A percentile compares a stretch with the other conserved stretches of the same genome.
Evolutionary conservation across 2,113 vertebrate genomes (phyloP).

Genomic region (Mormyrus lacerda): DNA sequence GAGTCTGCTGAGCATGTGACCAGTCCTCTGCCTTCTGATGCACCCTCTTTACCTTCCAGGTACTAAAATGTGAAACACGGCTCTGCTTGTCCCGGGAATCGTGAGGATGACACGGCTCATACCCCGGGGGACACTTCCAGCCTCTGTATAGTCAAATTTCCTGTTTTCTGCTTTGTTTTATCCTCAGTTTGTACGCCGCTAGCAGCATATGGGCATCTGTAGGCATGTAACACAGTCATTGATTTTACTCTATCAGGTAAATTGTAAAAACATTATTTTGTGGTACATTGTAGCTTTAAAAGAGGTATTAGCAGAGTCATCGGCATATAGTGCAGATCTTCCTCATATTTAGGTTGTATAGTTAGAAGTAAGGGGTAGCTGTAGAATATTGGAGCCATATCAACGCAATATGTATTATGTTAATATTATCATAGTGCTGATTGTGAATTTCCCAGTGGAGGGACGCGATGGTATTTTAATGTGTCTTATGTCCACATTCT

Average conservation of each 20-base stretch:
- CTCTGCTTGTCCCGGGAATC: background rate
- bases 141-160: conserved; percentile 2
- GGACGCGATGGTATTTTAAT: background rate
- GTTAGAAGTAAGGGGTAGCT: background rate
- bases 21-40: background rate
- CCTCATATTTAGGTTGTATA: background rate
- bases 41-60: background rate
- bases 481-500: background rate
- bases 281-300: background rate
- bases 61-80: background rate
- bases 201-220: background rate
- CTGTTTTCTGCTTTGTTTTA: background rate
- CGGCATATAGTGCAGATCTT: background rate
- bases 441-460: background rate
- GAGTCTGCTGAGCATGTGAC: background rate
- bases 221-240: background rate
- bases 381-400: background rate
- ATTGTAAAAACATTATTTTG: conserved; percentile 2
- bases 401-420: background rate
- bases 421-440: background rate
- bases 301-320: background rate
- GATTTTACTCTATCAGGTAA: background rate
- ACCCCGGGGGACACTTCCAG: background rate
- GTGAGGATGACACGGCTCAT: background rate
- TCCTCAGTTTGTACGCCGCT: background rate